These are phyloP conservation scores for Orthonychiurus folsomi DNA, from an alignment of 2,888 invertebrate species.

Conservation along the genomic window DNA sequence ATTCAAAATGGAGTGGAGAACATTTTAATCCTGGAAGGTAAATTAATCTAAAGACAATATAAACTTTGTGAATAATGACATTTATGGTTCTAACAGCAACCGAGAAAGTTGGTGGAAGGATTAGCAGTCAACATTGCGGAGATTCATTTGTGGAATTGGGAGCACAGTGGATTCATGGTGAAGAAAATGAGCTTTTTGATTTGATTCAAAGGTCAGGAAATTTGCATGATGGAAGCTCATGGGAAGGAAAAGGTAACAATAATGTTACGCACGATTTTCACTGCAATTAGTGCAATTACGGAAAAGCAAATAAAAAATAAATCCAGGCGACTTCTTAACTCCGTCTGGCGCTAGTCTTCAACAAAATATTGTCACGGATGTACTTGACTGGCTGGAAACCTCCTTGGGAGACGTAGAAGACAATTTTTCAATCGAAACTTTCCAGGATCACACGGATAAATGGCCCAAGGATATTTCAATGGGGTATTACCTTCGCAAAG, in stretches of 20 bases:
- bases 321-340: constrained; percentile 33
- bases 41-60: no score
- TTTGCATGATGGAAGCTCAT: constrained; percentile 47
- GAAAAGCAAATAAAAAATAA: no score
- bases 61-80: neutral
- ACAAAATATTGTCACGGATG: constrained; percentile 46
- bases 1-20: constrained; percentile 47
- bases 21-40: constrained; percentile 52
- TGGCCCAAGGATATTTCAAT: constrained; percentile 42
- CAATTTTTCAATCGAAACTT: neutral
- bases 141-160: constrained; percentile 56
- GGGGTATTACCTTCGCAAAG: constrained; percentile 43
- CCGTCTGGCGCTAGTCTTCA: constrained; percentile 38
- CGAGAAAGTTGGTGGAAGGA: constrained; percentile 33
- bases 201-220: constrained; percentile 48
- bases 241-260: constrained; percentile 51
- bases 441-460: constrained; percentile 21
- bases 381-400: constrained; percentile 48
- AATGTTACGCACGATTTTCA: neutral
- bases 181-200: constrained; percentile 51
- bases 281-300: neutral
- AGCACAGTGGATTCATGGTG: constrained; percentile 72
- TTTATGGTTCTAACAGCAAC: constrained; percentile 20
- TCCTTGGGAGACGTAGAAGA: constrained; percentile 47
- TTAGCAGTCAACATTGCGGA: constrained; percentile 8